Evolutionary conservation across 1,140 invertebrate species (phyloP), one percentile per base, ranked within the genome.

Genomic region (Zelostemma sp.): DNA sequence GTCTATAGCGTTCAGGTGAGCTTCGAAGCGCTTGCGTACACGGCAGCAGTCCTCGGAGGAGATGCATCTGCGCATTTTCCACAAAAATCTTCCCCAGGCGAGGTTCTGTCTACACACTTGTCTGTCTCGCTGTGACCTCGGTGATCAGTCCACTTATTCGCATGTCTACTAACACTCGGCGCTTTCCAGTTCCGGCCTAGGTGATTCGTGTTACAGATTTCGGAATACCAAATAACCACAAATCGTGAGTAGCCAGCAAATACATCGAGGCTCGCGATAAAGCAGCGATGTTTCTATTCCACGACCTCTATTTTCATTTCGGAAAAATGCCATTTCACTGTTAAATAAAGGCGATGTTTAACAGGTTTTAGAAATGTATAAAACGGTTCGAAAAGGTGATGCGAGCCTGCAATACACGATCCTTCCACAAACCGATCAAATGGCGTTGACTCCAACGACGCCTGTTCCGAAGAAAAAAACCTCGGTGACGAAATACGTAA

Each of bases 341-440:
- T 25, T 25, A 8, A 54, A 17, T 57, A 60, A 59, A 74, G 51
- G 74, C 69, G 48, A 74, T 15, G 14, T 46, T 18, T 21, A 62
- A 53, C 17, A 54, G 40, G 40, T 54, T 19, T 62, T 49, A 53
- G 66, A 64, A 87, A 81, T 92, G 90, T 92, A 91, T 81, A 91
- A 92, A 85, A 92, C 90, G 45, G 90, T 92, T 74, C 80, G 90
- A 55, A 90, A 91, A 76, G 91, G 91, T 25, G 90, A 92, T 75
- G 90, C 91, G 71, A 90, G 90, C 73, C 85, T 92, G 68, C 90
- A 91, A 71, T 92, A 92, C 77, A 91, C 90, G 33, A 91, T 92
- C 68, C 82, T 92, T 31, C 90, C 91, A 38, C 90, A 92, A 77
- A 90, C 89, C 16, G 90, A 91, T 76, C 89, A 90, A 73, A 87